Evolutionary conservation across 2,113 vertebrate species (phyloP), one percentile per base, ranked within the genome.

Genomic region (Sterrhoptilus dennistouni): DNA sequence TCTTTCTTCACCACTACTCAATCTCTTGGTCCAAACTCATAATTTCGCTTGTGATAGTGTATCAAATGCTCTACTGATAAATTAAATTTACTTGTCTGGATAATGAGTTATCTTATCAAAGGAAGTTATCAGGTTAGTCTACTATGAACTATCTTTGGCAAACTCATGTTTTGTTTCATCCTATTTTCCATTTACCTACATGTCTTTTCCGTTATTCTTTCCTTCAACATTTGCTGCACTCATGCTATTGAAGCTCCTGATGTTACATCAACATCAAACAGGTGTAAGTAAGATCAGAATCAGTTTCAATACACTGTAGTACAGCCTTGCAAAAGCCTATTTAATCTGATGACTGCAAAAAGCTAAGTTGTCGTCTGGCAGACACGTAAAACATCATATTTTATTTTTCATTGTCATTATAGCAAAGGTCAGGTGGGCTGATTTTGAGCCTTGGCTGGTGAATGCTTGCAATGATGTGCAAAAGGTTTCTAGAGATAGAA

Each of bases 401-500:
- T 44, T 87, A 3, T 49, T 95, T 94, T 75, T 92, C 69, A 77
- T 74, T 95, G 90, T 95, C 86, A 17, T 93, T 54, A 54, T 28
- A 92, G 86, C 84, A 96, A 96, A 92, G 91, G 92, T 90, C 91
- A 94, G 86, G 89, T 69, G 78, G 82, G 72, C 72, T 94, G 89
- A 81, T 87, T 93, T 71, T 87, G 83, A 92, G 93, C 79, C 57
- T 83, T 93, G 84, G n/a, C 82, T 94, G 59, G 54, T 89, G 56
- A 84, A 61, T 49, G 56, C 87, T 92, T 5, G 2, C 6, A 21
- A 5, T 57, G 79, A 79, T 94, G 87, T 95, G 84, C 82, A 72
- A 76, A 93, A 84, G 42, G 36, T 82, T 95, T 95, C 92, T 96
- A 56, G 95, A 96, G 96, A 98, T 97, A 97, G 96, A 98, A 98